A percentile compares a stretch with the other conserved stretches of the same genome.
phyloP scores from a whole-genome alignment of 1,140 invertebrate genomes.

The Hermetia illucens region DNA sequence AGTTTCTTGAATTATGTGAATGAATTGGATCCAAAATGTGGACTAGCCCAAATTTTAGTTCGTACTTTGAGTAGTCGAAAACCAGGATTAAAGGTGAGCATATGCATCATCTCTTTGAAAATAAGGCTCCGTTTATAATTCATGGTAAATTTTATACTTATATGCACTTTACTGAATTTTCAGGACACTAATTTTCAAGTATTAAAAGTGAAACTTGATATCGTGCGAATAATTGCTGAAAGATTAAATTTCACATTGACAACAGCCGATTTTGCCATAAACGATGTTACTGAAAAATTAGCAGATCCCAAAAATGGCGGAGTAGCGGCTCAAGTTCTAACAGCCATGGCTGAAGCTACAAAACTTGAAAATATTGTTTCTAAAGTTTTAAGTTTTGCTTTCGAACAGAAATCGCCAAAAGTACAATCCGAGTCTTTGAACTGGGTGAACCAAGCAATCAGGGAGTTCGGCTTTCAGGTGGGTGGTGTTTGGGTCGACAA shows the following conservation, averaged over 20 bases:
- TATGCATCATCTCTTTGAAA: background rate
- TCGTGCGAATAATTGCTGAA: constrained; percentile 61
- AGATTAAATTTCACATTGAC: constrained; percentile 56
- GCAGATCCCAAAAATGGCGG: constrained; percentile 69
- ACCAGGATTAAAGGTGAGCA: constrained; percentile 63
- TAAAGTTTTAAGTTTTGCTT: constrained; percentile 56
- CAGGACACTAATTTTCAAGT: constrained; percentile 84
- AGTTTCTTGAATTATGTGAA: constrained; percentile 49
- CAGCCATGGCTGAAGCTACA: constrained; percentile 60
- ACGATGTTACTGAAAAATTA: constrained; percentile 72
- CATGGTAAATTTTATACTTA: background rate
- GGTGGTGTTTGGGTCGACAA: background rate
- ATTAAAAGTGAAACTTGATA: constrained; percentile 67
- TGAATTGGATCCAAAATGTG: constrained; percentile 43
- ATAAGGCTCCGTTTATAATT: too few species aligned
- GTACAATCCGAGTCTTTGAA: constrained; percentile 71
- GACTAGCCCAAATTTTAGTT: constrained; percentile 61
- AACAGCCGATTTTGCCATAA: constrained; percentile 58
- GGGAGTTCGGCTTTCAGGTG: constrained; percentile 64
- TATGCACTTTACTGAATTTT: constrained; percentile 1
- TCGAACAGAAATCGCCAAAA: constrained; percentile 83
- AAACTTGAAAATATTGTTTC: constrained; percentile 59
- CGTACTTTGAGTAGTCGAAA: constrained; percentile 66
- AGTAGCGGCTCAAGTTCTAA: constrained; percentile 54
- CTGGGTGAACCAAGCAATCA: constrained; percentile 63